Evolutionary conservation across 2,113 vertebrate genomes (phyloP).

Genomic region (Lepus europaeus): DNA sequence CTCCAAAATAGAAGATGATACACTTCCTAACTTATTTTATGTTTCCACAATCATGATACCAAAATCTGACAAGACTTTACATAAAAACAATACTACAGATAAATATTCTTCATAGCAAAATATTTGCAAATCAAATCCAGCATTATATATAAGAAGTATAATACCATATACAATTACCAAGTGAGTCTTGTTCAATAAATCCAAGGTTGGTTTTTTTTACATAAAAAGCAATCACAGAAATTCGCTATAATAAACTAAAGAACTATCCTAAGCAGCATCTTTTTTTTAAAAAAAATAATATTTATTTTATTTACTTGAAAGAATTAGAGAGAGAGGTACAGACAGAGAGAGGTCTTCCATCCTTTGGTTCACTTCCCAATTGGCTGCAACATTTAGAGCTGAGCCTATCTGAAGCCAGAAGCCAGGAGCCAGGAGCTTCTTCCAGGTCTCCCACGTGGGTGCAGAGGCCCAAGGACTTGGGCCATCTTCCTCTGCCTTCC

Average conservation of each 20-base stretch:
- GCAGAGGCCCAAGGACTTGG: too few relatives aligned
- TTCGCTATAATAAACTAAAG: neutral
- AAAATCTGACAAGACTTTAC: neutral
- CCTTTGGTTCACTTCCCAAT: too few relatives aligned
- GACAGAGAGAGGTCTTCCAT: too few relatives aligned
- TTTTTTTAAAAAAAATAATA: too few relatives aligned
- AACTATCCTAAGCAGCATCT: neutral
- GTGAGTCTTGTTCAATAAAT: neutral
- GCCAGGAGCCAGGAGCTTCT: too few relatives aligned
- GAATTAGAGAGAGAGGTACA: too few relatives aligned
- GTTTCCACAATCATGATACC: neutral
- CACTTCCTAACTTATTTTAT: neutral
- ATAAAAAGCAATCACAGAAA: neutral
- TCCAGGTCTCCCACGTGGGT: too few relatives aligned
- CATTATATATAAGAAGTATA: neutral
- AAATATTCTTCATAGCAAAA: neutral
- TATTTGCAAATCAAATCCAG: constrained; percentile 33
- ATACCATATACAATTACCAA: neutral
- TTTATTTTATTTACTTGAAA: too few relatives aligned
- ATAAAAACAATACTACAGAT: neutral
- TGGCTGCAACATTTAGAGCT: too few relatives aligned
- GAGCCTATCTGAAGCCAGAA: too few relatives aligned
- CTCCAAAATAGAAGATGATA: neutral
- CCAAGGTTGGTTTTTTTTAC: neutral
- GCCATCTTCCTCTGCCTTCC: too few relatives aligned